phyloP scores from a whole-genome alignment of 2,888 invertebrate genomes.

The Altica lythri region DNA sequence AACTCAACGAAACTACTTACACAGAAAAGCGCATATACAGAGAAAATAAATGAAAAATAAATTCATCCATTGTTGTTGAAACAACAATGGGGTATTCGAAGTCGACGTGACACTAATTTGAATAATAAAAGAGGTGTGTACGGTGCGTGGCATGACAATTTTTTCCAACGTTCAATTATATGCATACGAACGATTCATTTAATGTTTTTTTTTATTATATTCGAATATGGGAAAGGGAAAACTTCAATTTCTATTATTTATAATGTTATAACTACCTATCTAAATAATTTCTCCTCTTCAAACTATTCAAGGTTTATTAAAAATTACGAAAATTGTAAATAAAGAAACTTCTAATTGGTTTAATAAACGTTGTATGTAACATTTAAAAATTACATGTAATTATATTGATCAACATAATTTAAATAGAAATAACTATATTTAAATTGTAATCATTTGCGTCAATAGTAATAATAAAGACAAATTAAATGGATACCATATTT shows the following conservation, averaged over 20 bases:
- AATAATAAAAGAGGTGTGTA: conserved; percentile 36
- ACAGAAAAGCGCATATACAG: conserved; percentile 6
- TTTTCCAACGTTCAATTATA: conserved; percentile 22
- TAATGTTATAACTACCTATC: no score
- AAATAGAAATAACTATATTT: no score
- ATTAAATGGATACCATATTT: no score
- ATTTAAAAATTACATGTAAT: no score
- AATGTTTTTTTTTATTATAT: conserved; percentile 5
- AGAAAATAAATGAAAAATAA: conserved; percentile 19
- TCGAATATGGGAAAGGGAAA: conserved; percentile 7
- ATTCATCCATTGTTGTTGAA: conserved; percentile 29
- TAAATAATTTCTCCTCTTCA: no score
- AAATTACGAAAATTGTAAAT: no score
- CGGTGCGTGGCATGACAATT: conserved; percentile 28
- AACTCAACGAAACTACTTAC: not conserved
- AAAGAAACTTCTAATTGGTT: no score
- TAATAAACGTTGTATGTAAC: no score
- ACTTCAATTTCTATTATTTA: conserved; percentile 3
- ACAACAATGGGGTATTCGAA: conserved; percentile 35
- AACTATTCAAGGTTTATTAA: no score
- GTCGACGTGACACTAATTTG: conserved; percentile 34
- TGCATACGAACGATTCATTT: conserved; percentile 14
- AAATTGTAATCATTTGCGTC: no score
- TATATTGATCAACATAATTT: no score
- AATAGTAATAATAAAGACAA: no score